Evolutionary conservation across 30 jellyfish, hydroid and myxozoan species (phyloP).

Genomic region (Haliclystus octoradiatus): DNA sequence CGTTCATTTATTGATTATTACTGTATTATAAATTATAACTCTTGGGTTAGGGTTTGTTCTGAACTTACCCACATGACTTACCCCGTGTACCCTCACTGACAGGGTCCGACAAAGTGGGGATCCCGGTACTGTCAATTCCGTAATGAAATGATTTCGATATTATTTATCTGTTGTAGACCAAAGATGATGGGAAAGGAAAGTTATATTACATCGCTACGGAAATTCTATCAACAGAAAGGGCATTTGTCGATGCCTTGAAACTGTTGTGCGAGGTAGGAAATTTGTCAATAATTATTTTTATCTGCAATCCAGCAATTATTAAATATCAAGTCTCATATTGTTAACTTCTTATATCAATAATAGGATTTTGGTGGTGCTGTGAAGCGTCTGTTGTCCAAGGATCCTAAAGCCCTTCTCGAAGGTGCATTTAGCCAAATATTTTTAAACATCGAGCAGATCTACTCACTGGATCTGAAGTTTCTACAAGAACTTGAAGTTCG

Average conservation of each 20-base stretch:
- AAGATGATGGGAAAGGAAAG: conserved; percentile 23
- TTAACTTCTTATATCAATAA: background rate
- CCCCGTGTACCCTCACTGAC: no score
- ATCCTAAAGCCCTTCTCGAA: conserved; percentile 59
- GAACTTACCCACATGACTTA: no score
- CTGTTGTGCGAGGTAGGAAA: conserved; percentile 72
- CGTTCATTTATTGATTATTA: no score
- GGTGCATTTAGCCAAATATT: conserved; percentile 51
- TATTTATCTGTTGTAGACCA: conserved; percentile 13
- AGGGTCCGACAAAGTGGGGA: no score
- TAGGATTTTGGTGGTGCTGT: conserved; percentile 80
- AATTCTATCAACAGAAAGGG: conserved; percentile 78
- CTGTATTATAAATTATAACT: no score
- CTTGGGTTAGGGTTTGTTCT: no score
- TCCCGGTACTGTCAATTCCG: no score
- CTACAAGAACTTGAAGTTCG: conserved; percentile 86
- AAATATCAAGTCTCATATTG: no score
- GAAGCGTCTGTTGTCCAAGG: conserved; percentile 39
- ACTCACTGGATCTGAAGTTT: conserved; percentile 67
- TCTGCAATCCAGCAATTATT: no score
- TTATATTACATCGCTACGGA: conserved; percentile 72
- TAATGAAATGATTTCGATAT: no score
- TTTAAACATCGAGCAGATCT: conserved; percentile 65
- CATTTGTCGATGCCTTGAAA: conserved; percentile 70
- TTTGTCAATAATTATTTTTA: no score